Base-by-base conservation (phyloP, 1,140 invertebrate species). In the Hydropsyche tenuis region DNA sequence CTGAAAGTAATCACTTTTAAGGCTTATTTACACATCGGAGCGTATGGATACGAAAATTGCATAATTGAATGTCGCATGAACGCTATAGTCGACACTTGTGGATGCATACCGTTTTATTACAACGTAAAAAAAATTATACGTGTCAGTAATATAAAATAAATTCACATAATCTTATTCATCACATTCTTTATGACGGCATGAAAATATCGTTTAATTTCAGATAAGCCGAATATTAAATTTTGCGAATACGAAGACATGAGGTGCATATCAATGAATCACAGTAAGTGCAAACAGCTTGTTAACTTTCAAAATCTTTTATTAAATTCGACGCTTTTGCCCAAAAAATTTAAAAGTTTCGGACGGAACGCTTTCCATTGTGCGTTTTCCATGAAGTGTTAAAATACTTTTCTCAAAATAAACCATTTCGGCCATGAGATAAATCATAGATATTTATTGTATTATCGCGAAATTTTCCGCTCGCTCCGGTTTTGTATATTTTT, bases 11-110 rank as follows among this genome's bases (percentile, higher is more conserved):
- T n/a, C n/a, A n/a, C n/a, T n/a, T n/a, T n/a, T n/a, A n/a, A 77
- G 75, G 65, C 46, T 43, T 69, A 16, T 16, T 45, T 74, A 14
- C 16, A 73, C 0, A 72, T 74, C 20, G 75, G 75, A 42, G n/a
- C n/a, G 42, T 77, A 77, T 18, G 75, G 75, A 12, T 77, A 74
- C 37, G 75, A 77, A 62, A 77, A 77, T 46, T 77, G 75, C 37
- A 63, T 77, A 18, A 64, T 77, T 1, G 73, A 77, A 73, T 77
- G 75, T 60, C 62, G 75, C 12, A 72, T 77, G 75, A 66, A 77
- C 65, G 48, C 63, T 20, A 72, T 77, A 20, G 27, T 72, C 4
- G 51, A 71, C 16, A 9, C 72, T 11, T 77, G 75, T 43, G 72
- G 72, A 43, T 77, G 75, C 37, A 63, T 77, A 45, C 73, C 75